Conservation (phyloP, 2,797 vertebrate genomes). For the Characodon lateralis region DNA sequence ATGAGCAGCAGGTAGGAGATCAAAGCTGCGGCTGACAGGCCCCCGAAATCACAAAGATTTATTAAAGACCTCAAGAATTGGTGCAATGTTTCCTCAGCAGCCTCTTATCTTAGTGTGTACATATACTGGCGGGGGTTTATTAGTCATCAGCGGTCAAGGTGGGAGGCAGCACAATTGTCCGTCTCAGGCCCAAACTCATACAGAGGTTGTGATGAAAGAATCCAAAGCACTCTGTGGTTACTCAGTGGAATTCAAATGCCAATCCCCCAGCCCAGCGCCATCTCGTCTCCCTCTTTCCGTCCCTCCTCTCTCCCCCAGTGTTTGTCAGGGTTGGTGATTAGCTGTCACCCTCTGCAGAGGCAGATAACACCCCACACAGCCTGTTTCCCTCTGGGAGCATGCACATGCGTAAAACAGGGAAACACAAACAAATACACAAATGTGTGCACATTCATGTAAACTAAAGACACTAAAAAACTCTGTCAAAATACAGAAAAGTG, state of each 20-base stretch:
- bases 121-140: slow-evolving; percentile 65
- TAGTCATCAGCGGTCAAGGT: slow-evolving; percentile 64
- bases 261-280: slow-evolving; percentile 67
- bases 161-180: slow-evolving; percentile 57
- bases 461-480: slow-evolving; percentile 42
- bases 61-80: slow-evolving; percentile 69
- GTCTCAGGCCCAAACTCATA: slow-evolving; percentile 67
- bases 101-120: slow-evolving; percentile 58
- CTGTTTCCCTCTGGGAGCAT: slow-evolving; percentile 76
- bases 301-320: slow-evolving; percentile 69
- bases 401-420: slow-evolving; percentile 69
- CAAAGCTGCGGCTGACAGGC: slow-evolving; percentile 68
- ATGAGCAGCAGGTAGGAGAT: slow-evolving; percentile 65
- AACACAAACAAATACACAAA: slow-evolving; percentile 70
- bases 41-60: slow-evolving; percentile 67
- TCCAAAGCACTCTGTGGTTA: slow-evolving; percentile 66
- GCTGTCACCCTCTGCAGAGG: slow-evolving; percentile 82
- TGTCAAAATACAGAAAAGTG: slow-evolving; percentile 20
- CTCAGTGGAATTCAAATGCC: slow-evolving; percentile 78
- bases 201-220: slow-evolving; percentile 73
- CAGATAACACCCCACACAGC: slow-evolving; percentile 81
- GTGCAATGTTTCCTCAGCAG: slow-evolving; percentile 56
- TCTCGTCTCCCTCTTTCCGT: slow-evolving; percentile 52
- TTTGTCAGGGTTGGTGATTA: slow-evolving; percentile 84
- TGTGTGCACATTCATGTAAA: slow-evolving; percentile 60